A percentile compares a stretch with the other conserved stretches of the same genome.
phyloP scores from a whole-genome alignment of 2,113 vertebrate species.

The Xiphophorus couchianus region DNA sequence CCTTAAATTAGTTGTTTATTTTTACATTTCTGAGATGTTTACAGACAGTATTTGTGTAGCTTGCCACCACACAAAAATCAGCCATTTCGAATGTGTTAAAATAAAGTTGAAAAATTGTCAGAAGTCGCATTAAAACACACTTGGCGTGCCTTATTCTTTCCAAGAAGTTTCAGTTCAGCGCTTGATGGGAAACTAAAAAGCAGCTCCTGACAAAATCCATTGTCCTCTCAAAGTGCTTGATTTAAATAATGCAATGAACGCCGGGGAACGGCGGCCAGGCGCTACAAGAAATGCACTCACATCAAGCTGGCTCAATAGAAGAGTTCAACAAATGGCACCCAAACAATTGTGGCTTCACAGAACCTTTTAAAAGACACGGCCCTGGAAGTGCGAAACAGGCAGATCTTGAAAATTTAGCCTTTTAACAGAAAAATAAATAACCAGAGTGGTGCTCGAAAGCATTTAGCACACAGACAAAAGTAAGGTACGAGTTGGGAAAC shows the following conservation, averaged over 20 bases:
- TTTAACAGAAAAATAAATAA: slow-evolving; percentile 19
- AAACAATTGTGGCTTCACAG: slow-evolving; percentile 13
- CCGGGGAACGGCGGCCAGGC: slow-evolving; percentile 24
- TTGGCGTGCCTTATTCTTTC: not conserved
- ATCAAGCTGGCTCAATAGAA: slow-evolving; percentile 31
- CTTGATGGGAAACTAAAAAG: slow-evolving; percentile 12
- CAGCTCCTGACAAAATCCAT: slow-evolving; percentile 12
- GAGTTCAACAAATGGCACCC: slow-evolving; percentile 31
- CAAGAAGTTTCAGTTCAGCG: not conserved
- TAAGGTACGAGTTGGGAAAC: slow-evolving; percentile 14
- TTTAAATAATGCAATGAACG: slow-evolving; percentile 54
- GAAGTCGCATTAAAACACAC: not conserved
- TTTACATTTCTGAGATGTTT: not conserved
- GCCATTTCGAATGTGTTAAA: not conserved
- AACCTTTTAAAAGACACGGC: slow-evolving; percentile 33
- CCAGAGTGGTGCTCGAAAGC: slow-evolving; percentile 29
- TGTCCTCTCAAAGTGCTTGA: slow-evolving; percentile 25
- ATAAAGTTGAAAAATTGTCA: not conserved
- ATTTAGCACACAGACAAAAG: slow-evolving; percentile 42
- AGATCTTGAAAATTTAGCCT: slow-evolving; percentile 13
- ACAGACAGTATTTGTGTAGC: not conserved
- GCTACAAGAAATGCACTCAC: slow-evolving; percentile 25
- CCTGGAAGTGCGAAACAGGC: slow-evolving; percentile 32
- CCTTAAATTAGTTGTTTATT: not conserved
- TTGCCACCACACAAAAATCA: not conserved